Evolutionary conservation across 2,888 invertebrate genomes (phyloP), one percentile per base, ranked within the genome.

Genomic region (Tolmerus cingulatus): DNA sequence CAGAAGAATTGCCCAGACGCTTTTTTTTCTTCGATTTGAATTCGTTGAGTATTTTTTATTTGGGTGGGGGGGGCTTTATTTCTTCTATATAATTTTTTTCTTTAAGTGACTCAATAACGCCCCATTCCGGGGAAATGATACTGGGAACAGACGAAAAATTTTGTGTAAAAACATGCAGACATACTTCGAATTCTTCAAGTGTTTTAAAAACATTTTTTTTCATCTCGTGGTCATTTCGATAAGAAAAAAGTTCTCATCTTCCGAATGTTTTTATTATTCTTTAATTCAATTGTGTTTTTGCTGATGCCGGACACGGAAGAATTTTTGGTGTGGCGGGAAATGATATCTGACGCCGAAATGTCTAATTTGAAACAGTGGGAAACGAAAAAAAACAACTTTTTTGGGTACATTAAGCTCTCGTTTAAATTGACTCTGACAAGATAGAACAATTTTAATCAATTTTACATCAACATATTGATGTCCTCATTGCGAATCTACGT

Each of bases 121-220:
- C 37, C 23, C 40, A 43, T 78, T 8, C 27, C 3, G 43, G 16
- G 40, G 51, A 79, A 27, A 79, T 27, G 66, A 66, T 66, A 27
- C 19, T 66, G 66, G 66, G 27, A 66, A 66, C 23, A 23, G 66
- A 19, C 66, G 12, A 27, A 2, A 3, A 9, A 23, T 66, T 23
- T 23, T 14, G 66, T 66, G 66, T 66, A 66, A 51, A 46, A 79
- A 40, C 78, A 78, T 19, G 23, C 46, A 46, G 78, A 40, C 78
- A 78, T 78, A 78, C 37, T 78, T 19, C 81, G 40, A 81, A 81
- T 81, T 81, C 81, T 55, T 81, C 81, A 81, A 51, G 66, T 66
- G 66, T 66, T 66, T 66, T 23, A 66, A 19, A 40, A 77, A 77
- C 27, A 23, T 57, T 66, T 23, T 57, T 57, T 34, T 66, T 51